These are phyloP conservation scores for Stenichneumon culpator DNA, from an alignment of 2,888 invertebrate species.

Conservation along the genomic window DNA sequence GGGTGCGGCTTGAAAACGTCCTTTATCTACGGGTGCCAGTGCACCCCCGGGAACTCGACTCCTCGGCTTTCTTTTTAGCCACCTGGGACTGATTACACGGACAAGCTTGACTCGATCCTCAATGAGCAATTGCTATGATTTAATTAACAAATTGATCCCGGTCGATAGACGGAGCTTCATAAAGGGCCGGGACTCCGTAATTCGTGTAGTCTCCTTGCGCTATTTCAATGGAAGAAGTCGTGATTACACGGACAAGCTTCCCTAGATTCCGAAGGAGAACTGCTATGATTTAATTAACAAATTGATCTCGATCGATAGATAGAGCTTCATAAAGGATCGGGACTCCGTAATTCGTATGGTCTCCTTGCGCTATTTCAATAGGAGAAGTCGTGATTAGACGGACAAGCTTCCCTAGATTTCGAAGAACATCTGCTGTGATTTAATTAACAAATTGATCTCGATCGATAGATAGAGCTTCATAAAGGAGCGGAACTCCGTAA, in stretches of 20 bases:
- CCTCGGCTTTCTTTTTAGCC: slow-evolving; percentile 12
- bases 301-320: background rate
- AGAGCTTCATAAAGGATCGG: no score
- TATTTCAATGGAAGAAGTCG: background rate
- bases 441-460: slow-evolving; percentile 15
- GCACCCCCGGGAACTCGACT: slow-evolving; percentile 19
- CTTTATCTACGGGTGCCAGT: slow-evolving; percentile 47
- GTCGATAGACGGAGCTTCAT: no score
- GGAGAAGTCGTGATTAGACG: background rate
- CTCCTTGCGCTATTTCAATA: no score
- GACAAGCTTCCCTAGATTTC: background rate
- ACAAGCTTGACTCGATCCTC: background rate
- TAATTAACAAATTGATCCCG: slow-evolving; percentile 21
- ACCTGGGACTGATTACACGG: background rate
- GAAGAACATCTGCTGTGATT: background rate
- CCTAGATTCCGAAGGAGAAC: background rate
- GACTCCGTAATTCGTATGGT: no score
- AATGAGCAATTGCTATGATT: slow-evolving; percentile 6
- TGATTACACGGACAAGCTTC: background rate
- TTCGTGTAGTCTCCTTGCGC: no score
- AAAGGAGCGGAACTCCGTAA: no score
- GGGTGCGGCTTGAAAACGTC: slow-evolving; percentile 33
- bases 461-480: background rate
- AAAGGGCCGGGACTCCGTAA: no score
- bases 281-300: slow-evolving; percentile 28